phyloP scores from a whole-genome alignment of 92 coral and sea anemone species.

The Actinernus sp. region DNA sequence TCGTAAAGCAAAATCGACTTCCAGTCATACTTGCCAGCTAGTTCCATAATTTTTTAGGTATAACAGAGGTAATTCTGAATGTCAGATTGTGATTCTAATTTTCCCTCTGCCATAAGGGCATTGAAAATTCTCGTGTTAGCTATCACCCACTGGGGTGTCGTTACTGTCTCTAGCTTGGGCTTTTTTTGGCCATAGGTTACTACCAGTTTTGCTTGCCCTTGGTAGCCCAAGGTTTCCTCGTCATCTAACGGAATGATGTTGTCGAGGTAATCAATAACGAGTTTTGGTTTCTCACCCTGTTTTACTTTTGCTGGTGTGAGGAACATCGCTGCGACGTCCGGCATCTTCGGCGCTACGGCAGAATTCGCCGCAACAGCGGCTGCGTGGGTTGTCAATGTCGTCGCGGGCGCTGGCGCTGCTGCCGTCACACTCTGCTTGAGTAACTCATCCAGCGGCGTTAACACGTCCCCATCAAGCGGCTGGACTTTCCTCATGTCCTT shows the following conservation, averaged over 20 bases:
- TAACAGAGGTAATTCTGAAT: conserved; percentile 36
- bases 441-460: no score
- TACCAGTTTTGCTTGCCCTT: background rate
- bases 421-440: no score
- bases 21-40: conserved; percentile 34
- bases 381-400: no score
- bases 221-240: conserved; percentile 1
- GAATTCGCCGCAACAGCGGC: no score
- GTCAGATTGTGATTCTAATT: background rate
- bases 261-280: background rate
- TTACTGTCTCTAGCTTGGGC: conserved; percentile 1
- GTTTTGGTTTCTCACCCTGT: background rate
- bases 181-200: conserved; percentile 7
- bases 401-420: no score
- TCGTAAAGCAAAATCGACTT: conserved; percentile 19
- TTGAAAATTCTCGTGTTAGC: conserved; percentile 14
- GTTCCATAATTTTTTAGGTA: conserved; percentile 54
- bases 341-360: no score
- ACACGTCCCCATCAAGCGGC: no score
- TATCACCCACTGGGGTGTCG: conserved; percentile 13
- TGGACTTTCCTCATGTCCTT: no score
- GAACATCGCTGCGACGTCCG: background rate
- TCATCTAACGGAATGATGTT: background rate
- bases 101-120: background rate
- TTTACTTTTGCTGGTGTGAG: background rate